Conservation (phyloP, 2,797 vertebrate species). For the Microcaecilia unicolor region DNA sequence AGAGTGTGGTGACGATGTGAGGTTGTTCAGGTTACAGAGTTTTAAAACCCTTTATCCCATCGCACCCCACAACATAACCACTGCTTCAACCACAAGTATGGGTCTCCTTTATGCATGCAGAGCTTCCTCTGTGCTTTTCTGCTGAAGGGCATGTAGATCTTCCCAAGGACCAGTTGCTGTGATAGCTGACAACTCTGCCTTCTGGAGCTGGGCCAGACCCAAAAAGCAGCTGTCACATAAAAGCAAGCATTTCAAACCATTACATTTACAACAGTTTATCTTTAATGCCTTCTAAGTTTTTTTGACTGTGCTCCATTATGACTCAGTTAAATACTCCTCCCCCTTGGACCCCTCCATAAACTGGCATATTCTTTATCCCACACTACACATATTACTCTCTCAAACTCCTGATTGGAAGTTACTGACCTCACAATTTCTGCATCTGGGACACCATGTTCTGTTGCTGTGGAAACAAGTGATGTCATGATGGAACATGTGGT, state of each 20-base stretch:
- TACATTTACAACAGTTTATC: conserved; percentile 5
- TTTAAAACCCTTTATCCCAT: background rate
- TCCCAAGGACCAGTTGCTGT: background rate
- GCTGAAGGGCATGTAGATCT: conserved; percentile 1
- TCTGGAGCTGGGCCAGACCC: conserved; percentile 19
- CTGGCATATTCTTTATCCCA: background rate
- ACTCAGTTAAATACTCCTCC: background rate
- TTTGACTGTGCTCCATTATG: conserved; percentile 3
- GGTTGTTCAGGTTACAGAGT: background rate
- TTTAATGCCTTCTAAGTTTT: background rate
- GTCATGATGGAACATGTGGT: fast-evolving
- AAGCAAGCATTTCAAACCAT: conserved; percentile 17
- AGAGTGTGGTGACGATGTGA: fast-evolving
- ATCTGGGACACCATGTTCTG: background rate
- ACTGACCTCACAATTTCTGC: background rate
- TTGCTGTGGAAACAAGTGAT: background rate
- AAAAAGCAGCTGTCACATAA: conserved; percentile 28
- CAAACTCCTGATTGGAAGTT: background rate
- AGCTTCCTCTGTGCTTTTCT: background rate
- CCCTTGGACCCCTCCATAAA: too few species aligned
- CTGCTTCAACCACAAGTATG: conserved; percentile 24
- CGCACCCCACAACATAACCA: conserved; percentile 14
- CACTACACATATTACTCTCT: too few species aligned
- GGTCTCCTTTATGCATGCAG: background rate
- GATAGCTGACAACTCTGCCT: background rate